Conservation (phyloP, 53 echinoderm and acorn worm genomes). For the Apostichopus leukothele region DNA sequence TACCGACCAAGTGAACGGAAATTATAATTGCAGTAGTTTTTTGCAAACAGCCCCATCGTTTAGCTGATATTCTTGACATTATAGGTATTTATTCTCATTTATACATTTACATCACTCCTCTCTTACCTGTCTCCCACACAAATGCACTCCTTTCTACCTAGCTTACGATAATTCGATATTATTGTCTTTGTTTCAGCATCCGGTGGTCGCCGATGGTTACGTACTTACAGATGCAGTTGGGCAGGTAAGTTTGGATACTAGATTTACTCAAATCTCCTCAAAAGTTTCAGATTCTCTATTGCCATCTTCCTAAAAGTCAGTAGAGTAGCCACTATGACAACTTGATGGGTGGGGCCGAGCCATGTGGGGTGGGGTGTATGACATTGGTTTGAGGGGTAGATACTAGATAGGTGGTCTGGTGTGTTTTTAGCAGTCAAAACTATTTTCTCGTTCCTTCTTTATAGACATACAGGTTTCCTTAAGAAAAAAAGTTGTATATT, state of each 20-base stretch:
- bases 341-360: background rate
- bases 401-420: background rate
- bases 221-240: constrained; percentile 33
- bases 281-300: background rate
- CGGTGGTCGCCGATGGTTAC: constrained; percentile 22
- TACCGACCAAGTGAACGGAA: too few species aligned
- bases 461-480: too few species aligned
- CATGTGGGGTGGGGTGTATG: background rate
- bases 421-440: background rate
- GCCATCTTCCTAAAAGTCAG: background rate
- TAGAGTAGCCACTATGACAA: background rate
- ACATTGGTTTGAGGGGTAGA: background rate
- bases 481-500: too few species aligned
- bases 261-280: too few species aligned
- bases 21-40: too few species aligned
- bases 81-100: too few species aligned
- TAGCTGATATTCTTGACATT: too few species aligned
- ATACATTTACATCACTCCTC: too few species aligned
- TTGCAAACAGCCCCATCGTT: too few species aligned
- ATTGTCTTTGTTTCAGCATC: constrained; percentile 3
- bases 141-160: too few species aligned
- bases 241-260: constrained; percentile 13
- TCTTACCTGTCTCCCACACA: too few species aligned
- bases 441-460: too few species aligned
- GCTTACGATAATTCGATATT: background rate